These are phyloP conservation scores for Nycticryphes semicollaris DNA, from an alignment of 2,113 vertebrate genomes.

Conservation along the genomic window DNA sequence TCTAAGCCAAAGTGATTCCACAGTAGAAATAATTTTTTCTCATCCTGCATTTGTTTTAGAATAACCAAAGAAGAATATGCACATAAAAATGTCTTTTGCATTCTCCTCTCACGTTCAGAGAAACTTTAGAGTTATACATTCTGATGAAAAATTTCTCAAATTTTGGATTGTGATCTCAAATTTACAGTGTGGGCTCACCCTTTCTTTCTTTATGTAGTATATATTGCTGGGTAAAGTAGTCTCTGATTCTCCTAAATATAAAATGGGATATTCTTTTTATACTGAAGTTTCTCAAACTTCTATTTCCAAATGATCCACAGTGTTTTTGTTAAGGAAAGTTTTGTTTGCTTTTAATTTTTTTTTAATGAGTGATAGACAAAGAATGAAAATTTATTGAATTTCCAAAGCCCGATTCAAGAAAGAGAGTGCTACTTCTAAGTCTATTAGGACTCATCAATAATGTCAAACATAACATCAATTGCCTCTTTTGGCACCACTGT, in stretches of 20 bases:
- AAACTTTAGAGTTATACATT: not conserved
- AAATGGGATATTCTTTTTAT: not conserved
- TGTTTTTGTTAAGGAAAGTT: not conserved
- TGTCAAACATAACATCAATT: not conserved
- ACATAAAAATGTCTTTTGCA: not conserved
- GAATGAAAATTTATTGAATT: not conserved
- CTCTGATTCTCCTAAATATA: not conserved
- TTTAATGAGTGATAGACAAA: not conserved
- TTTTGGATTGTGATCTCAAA: not conserved
- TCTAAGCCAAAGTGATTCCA: not conserved
- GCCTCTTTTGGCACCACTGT: rapidly evolving
- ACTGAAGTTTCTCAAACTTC: not conserved
- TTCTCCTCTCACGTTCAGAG: not conserved
- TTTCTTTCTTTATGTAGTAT: not conserved
- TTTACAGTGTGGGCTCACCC: not conserved
- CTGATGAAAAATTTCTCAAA: not conserved
- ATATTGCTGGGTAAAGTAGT: not conserved
- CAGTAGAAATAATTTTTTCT: not conserved
- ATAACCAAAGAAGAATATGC: not conserved
- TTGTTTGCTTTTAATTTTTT: not conserved
- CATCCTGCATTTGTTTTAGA: not conserved
- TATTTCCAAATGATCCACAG: not conserved
- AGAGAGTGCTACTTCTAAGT: not conserved
- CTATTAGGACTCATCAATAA: not conserved
- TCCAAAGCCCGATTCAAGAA: not conserved